Base-by-base conservation (phyloP, 2,888 invertebrate genomes). In the Polietes domitor region DNA sequence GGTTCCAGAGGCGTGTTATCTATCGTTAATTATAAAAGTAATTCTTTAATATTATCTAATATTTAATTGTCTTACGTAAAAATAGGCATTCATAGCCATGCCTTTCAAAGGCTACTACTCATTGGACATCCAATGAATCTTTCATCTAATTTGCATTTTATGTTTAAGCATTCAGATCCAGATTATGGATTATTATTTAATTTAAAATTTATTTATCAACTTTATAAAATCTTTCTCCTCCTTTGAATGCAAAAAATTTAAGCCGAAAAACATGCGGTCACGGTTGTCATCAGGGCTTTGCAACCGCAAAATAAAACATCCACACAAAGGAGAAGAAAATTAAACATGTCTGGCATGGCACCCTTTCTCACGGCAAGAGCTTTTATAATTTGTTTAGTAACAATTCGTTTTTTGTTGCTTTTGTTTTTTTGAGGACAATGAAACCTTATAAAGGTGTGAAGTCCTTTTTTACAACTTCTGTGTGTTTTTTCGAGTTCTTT, bases 361-460 rank as follows among this genome's bases (percentile, higher is more conserved):
- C 74, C 80, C 78, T 76, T 81, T 75, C 19, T 75, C 19, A 63
- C 50, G 41, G 9, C 7, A 77, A 61, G 71, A 75, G 77, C 74
- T 78, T 81, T 63, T 78, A 50, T 47, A 84, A 81, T 84, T 78
- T 84, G 81, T 81, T 78, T 78, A 76, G 73, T 73, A 76, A 84
- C 75, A 84, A 75, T 76, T 78, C 19, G 53, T 47, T 0, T 26
- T 83, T 61, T 47, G 80, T 78, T 72, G 61, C 12, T 61, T 28
- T 58, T 68, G 47, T 63, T 37, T 2, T 24, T 63, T 75, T 72
- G 75, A 68, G 15, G 63, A 79, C 72, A 80, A 61, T 50, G 86
- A 86, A 85, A 28, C 86, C 86, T 75, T 84, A 80, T 53, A 82
- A 85, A 85, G 86, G 86, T 86, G 86, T 86, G 83, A 86, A 86